phyloP scores from a whole-genome alignment of 2,113 vertebrate genomes.

The Epinephelus lanceolatus region DNA sequence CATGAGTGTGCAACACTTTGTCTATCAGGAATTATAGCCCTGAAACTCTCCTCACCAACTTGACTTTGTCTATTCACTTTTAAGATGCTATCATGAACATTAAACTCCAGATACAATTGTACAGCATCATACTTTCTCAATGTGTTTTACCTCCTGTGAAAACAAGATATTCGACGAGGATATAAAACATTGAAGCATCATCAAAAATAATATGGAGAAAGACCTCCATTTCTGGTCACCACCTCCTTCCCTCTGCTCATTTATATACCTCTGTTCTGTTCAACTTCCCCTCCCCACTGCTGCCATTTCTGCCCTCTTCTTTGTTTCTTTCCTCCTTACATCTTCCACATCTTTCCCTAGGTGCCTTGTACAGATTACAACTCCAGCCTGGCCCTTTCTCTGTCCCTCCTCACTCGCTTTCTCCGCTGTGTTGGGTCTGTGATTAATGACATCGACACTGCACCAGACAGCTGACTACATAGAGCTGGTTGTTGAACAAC shows the following conservation, averaged over 20 bases:
- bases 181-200: not conserved
- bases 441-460: conserved; percentile 79
- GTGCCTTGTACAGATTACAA: conserved; percentile 66
- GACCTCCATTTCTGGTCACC: not conserved
- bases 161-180: not conserved
- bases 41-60: not conserved
- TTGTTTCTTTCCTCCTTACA: conserved; percentile 42
- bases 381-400: conserved; percentile 42
- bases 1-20: not conserved
- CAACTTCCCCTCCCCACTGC: not conserved
- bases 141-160: not conserved
- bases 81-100: not conserved
- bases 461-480: conserved; percentile 79
- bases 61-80: not conserved
- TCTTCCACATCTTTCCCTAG: conserved; percentile 41
- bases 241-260: not conserved
- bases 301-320: conserved; percentile 10
- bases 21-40: not conserved
- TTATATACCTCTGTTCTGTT: not conserved
- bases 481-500: conserved; percentile 78
- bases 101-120: not conserved
- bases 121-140: not conserved
- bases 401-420: conserved; percentile 26
- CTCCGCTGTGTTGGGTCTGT: conserved; percentile 71
- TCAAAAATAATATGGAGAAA: not conserved